Evolutionary conservation across 2,797 vertebrate genomes (phyloP).

Genomic region (Coccyzus lansbergi): DNA sequence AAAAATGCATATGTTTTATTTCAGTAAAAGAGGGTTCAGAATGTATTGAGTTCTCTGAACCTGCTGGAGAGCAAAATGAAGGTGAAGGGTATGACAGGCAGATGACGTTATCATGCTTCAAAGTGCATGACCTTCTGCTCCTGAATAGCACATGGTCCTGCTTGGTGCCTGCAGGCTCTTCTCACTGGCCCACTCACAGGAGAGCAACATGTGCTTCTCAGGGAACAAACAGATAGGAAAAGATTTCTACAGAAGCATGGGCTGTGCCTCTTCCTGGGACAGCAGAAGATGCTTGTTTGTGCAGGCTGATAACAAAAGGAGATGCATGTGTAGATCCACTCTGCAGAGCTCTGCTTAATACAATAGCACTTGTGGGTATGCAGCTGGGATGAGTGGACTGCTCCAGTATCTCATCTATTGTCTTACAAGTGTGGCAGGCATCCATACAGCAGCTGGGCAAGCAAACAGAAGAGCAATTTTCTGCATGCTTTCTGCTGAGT

Average conservation of each 20-base stretch:
- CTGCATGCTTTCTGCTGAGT: neutral
- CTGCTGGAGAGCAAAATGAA: neutral
- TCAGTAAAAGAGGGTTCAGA: neutral
- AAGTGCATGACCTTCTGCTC: neutral
- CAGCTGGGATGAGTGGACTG: fast-evolving
- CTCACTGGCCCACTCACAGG: fast-evolving
- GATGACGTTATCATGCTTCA: fast-evolving
- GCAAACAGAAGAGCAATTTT: neutral
- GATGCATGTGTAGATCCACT: neutral
- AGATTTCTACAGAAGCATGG: neutral
- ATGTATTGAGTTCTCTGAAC: neutral
- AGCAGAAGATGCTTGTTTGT: neutral
- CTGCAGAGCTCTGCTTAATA: neutral
- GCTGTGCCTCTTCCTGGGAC: neutral
- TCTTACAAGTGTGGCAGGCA: neutral
- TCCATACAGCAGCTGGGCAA: neutral
- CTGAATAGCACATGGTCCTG: fast-evolving
- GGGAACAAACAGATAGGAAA: neutral
- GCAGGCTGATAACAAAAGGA: neutral
- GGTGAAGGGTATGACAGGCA: neutral
- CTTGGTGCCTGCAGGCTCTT: fast-evolving
- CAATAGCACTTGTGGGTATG: neutral
- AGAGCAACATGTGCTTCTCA: neutral
- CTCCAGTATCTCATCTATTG: neutral
- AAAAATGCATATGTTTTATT: neutral